These are phyloP conservation scores for Patella vulgata DNA, from an alignment of 1,140 invertebrate species.

Conservation along the genomic window DNA sequence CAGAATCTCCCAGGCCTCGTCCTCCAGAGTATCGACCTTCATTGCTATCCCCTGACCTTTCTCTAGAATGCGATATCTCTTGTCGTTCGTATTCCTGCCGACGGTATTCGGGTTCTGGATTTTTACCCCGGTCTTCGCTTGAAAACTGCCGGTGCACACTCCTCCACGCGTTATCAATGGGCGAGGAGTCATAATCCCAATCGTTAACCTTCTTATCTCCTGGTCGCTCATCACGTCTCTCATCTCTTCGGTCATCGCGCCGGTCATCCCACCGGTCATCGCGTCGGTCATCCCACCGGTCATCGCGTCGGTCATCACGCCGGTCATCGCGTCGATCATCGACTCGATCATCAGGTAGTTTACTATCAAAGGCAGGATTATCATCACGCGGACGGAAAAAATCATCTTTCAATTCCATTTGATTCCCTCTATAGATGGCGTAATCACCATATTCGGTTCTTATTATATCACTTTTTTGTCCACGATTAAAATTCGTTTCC, in stretches of 20 bases:
- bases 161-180: too few relatives aligned
- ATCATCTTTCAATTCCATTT: conserved; percentile 30
- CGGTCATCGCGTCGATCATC: conserved; percentile 12
- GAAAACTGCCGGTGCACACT: neutral
- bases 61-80: neutral
- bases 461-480: conserved; percentile 38
- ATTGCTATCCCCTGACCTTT: conserved; percentile 23
- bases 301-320: conserved; percentile 10
- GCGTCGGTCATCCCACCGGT: conserved; percentile 7
- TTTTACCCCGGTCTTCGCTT: neutral
- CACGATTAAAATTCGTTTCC: conserved; percentile 29
- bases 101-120: neutral
- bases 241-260: conserved; percentile 14
- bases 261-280: conserved; percentile 5
- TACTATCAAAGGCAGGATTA: neutral
- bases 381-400: conserved; percentile 23
- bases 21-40: conserved; percentile 1
- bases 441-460: conserved; percentile 44
- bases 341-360: neutral
- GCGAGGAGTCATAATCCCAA: conserved; percentile 7
- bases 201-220: neutral
- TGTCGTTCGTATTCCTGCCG: too few relatives aligned
- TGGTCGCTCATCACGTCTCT: conserved; percentile 6
- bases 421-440: conserved; percentile 33
- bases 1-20: conserved; percentile 1